A percentile compares a stretch with the other conserved stretches of the same genome.
These are phyloP conservation scores for Luehdorfia chinensis DNA, from an alignment of 1,140 invertebrate genomes.

Conservation along the genomic window DNA sequence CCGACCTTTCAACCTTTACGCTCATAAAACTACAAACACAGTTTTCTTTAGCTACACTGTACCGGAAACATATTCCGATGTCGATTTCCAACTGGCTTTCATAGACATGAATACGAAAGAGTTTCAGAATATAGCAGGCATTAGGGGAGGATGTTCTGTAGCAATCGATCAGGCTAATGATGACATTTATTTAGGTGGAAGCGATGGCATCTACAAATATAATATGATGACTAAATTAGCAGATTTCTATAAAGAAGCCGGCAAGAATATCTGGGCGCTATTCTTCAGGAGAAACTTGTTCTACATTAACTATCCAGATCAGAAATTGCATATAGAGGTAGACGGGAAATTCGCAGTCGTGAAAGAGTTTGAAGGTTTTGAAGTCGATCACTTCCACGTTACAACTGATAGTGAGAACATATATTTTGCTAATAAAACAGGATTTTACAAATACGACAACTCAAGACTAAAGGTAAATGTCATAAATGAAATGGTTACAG, in stretches of 20 bases:
- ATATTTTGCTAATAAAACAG: conserved; percentile 51
- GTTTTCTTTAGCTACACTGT: conserved; percentile 48
- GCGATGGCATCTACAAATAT: conserved; percentile 57
- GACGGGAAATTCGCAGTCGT: conserved; percentile 46
- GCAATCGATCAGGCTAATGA: conserved; percentile 49
- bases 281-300: conserved; percentile 47
- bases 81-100: conserved; percentile 49
- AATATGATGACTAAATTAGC: conserved; percentile 48
- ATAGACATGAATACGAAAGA: conserved; percentile 44
- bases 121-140: conserved; percentile 40
- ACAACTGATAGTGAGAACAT: conserved; percentile 30
- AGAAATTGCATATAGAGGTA: conserved; percentile 44
- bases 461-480: conserved; percentile 17
- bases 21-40: conserved; percentile 42
- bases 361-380: conserved; percentile 45
- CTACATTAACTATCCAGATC: conserved; percentile 56
- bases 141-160: conserved; percentile 47
- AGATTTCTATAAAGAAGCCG: conserved; percentile 45
- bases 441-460: conserved; percentile 45
- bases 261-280: conserved; percentile 49
- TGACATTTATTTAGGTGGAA: conserved; percentile 50
- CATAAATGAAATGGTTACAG: conserved; percentile 35
- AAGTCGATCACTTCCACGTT: conserved; percentile 49
- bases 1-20: conserved; percentile 44
- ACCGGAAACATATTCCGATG: conserved; percentile 41